These are phyloP conservation scores for Lineus longissimus DNA, from an alignment of 1,140 invertebrate genomes.

Conservation along the genomic window DNA sequence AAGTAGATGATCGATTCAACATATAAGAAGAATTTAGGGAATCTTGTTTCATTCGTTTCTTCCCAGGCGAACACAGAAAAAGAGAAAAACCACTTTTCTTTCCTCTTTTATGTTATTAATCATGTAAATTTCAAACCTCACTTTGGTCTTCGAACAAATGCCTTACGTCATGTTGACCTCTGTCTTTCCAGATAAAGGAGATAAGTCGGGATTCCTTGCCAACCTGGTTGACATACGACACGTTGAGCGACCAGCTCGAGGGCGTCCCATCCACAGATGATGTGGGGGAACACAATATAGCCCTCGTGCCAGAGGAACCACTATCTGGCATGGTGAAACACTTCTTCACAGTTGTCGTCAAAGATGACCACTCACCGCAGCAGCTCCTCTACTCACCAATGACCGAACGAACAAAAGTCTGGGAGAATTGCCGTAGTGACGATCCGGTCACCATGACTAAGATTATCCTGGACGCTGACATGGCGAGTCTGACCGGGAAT, in stretches of 20 bases:
- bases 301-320: slow-evolving; percentile 52
- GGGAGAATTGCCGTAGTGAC: slow-evolving; percentile 31
- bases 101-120: neutral
- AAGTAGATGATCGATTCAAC: no score
- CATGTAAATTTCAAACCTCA: neutral
- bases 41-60: neutral
- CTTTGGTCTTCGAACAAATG: neutral
- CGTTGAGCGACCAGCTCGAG: slow-evolving; percentile 50
- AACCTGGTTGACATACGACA: slow-evolving; percentile 52
- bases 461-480: slow-evolving; percentile 44
- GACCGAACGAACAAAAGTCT: slow-evolving; percentile 9
- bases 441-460: slow-evolving; percentile 47
- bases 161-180: no score
- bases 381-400: slow-evolving; percentile 24
- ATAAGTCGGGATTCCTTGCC: slow-evolving; percentile 45
- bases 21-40: neutral
- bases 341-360: slow-evolving; percentile 38
- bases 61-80: neutral
- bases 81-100: neutral
- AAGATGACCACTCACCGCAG: slow-evolving; percentile 8
- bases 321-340: slow-evolving; percentile 23
- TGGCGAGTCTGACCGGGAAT: slow-evolving; percentile 28
- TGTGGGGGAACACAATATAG: slow-evolving; percentile 59
- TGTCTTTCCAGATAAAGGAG: slow-evolving; percentile 47
- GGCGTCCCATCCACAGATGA: slow-evolving; percentile 61